Evolutionary conservation across 1,140 invertebrate species (phyloP).

Genomic region (Drosophila repletoides): DNA sequence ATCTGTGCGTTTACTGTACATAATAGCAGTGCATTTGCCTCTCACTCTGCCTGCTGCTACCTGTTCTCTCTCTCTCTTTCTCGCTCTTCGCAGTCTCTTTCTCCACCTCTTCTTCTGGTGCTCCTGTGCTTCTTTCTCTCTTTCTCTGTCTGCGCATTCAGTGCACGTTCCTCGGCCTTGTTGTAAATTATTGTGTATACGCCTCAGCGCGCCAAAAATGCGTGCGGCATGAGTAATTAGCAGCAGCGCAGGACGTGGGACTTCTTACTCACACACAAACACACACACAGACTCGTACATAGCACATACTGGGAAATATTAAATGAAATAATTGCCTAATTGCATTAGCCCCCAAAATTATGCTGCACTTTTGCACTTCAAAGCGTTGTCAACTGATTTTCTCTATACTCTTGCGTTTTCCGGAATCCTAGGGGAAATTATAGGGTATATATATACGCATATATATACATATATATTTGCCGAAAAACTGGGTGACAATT

Average conservation of each 20-base stretch:
- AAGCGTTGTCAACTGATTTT: constrained; percentile 36
- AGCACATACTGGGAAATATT: constrained; percentile 11
- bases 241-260: constrained; percentile 23
- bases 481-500: constrained; percentile 75
- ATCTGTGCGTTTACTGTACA: too few species aligned
- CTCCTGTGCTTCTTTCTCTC: background rate
- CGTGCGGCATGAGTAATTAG: constrained; percentile 78
- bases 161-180: constrained; percentile 58
- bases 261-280: constrained; percentile 9
- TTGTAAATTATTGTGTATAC: constrained; percentile 79
- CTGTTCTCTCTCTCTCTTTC: constrained; percentile 9
- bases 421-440: too few species aligned
- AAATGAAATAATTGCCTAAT: constrained; percentile 70
- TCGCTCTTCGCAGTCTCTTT: constrained; percentile 1
- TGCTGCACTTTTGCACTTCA: constrained; percentile 78
- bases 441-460: background rate
- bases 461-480: constrained; percentile 21
- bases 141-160: constrained; percentile 49
- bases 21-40: constrained; percentile 34
- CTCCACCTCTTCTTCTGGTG: background rate
- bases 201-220: constrained; percentile 75
- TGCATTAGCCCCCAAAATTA: constrained; percentile 70
- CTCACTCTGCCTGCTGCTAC: background rate
- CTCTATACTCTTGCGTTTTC: constrained; percentile 35
- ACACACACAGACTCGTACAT: background rate